Conservation (phyloP, 2,888 invertebrate species). For the Acronicta alni region DNA sequence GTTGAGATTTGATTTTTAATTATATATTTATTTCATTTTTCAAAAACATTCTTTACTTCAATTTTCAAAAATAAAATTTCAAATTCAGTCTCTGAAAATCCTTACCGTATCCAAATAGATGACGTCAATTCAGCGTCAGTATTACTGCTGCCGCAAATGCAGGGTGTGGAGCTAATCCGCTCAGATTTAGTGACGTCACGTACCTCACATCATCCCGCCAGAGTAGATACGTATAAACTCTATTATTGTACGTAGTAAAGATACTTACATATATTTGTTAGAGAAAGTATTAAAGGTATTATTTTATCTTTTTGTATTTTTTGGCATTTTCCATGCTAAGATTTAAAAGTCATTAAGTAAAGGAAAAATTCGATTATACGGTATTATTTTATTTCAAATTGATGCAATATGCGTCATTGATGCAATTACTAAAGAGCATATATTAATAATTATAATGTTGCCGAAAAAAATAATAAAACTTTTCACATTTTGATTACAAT, state of each 20-base stretch:
- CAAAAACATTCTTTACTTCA: no score
- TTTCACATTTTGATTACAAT: conserved; percentile 67
- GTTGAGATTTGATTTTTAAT: no score
- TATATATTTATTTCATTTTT: no score
- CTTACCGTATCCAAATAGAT: conserved; percentile 13
- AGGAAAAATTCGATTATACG: no score
- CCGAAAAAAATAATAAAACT: conserved; percentile 33
- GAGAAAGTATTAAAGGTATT: no score
- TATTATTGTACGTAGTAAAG: conserved; percentile 19
- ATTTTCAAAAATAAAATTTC: not conserved
- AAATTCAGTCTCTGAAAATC: conserved; percentile 6
- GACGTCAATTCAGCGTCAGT: conserved; percentile 10
- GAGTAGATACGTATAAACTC: conserved; percentile 9
- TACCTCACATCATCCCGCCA: conserved; percentile 26
- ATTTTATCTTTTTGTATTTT: no score
- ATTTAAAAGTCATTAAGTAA: no score
- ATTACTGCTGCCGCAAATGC: conserved; percentile 35
- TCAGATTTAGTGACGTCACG: conserved; percentile 47
- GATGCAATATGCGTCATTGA: no score
- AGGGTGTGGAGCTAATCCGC: conserved; percentile 39
- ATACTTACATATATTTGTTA: not conserved
- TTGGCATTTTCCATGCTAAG: no score
- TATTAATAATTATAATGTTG: no score
- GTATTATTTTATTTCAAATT: no score
- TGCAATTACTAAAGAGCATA: no score